Percentiles rank a stretch among this genome's conserved stretches.
phyloP scores from a whole-genome alignment of 2,888 invertebrate genomes.

The Bimastos eiseni region DNA sequence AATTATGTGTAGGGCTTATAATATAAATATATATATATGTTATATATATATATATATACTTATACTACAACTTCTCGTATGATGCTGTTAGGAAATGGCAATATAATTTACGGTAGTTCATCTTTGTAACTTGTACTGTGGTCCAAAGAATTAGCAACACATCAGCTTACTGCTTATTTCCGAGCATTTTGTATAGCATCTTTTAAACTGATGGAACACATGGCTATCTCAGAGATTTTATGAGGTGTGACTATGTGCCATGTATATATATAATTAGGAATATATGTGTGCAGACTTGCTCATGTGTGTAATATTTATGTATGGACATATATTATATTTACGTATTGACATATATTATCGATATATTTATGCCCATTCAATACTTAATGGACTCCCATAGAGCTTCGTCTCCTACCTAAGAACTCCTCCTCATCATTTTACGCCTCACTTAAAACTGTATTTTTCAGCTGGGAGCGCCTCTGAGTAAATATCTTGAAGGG shows the following conservation, averaged over 20 bases:
- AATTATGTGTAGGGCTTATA: too few relatives aligned
- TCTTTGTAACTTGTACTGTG: neutral
- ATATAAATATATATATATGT: too few relatives aligned
- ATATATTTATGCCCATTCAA: neutral
- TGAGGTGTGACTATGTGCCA: neutral
- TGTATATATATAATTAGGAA: neutral
- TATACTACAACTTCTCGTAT: neutral
- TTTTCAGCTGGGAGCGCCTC: too few relatives aligned
- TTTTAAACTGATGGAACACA: neutral
- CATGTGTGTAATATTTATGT: too few relatives aligned
- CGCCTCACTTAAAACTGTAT: too few relatives aligned
- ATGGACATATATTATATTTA: too few relatives aligned
- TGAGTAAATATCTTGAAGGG: too few relatives aligned
- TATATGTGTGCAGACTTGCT: neutral
- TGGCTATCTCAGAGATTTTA: neutral
- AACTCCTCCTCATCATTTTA: too few relatives aligned
- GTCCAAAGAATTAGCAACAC: neutral
- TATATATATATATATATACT: neutral
- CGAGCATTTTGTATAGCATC: neutral
- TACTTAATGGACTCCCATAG: too few relatives aligned
- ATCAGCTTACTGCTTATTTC: neutral
- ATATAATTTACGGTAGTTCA: neutral
- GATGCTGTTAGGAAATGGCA: neutral
- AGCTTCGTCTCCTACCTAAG: too few relatives aligned
- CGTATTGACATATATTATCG: neutral